A percentile compares a stretch with the other conserved stretches of the same genome.
Conservation (phyloP, 1,140 invertebrate genomes). For the Orussus abietinus region DNA sequence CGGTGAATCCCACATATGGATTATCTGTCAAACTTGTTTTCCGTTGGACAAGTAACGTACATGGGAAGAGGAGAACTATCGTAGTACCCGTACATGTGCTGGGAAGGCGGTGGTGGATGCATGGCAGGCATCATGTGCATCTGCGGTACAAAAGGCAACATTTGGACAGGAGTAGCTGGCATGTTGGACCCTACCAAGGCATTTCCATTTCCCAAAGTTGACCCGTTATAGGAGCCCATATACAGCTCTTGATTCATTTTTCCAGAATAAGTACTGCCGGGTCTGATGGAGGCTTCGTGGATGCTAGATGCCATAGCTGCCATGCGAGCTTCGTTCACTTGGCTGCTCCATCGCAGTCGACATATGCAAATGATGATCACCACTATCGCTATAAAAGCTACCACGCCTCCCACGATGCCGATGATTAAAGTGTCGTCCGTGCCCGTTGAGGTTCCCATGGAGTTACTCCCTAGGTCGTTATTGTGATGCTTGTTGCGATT, state of each 20-base stretch:
- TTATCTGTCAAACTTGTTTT: slow-evolving; percentile 48
- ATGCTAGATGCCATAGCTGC: slow-evolving; percentile 42
- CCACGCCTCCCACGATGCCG: slow-evolving; percentile 85
- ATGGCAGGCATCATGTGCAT: slow-evolving; percentile 36
- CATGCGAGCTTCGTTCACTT: slow-evolving; percentile 39
- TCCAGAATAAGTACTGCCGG: slow-evolving; percentile 41
- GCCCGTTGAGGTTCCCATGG: slow-evolving; percentile 56
- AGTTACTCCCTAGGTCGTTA: slow-evolving; percentile 57
- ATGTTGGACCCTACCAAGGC: slow-evolving; percentile 15
- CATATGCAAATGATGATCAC: slow-evolving; percentile 87
- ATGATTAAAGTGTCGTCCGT: slow-evolving; percentile 91
- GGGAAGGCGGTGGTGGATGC: slow-evolving; percentile 24
- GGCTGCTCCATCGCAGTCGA: slow-evolving; percentile 48
- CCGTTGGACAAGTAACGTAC: slow-evolving; percentile 39
- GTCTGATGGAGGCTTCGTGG: slow-evolving; percentile 43
- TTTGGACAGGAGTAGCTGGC: slow-evolving; percentile 37
- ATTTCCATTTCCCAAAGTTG: slow-evolving; percentile 39
- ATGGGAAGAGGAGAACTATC: slow-evolving; percentile 40
- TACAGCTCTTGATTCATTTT: slow-evolving; percentile 49
- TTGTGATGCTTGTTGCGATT: slow-evolving; percentile 52
- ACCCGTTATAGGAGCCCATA: slow-evolving; percentile 44
- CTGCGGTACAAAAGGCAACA: slow-evolving; percentile 42
- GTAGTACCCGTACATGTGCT: slow-evolving; percentile 49
- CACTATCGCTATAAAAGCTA: slow-evolving; percentile 83
- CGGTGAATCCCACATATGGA: too few species aligned